Evolutionary conservation across 92 coral and sea anemone genomes (phyloP).

Genomic region (Nematostella vectensis): DNA sequence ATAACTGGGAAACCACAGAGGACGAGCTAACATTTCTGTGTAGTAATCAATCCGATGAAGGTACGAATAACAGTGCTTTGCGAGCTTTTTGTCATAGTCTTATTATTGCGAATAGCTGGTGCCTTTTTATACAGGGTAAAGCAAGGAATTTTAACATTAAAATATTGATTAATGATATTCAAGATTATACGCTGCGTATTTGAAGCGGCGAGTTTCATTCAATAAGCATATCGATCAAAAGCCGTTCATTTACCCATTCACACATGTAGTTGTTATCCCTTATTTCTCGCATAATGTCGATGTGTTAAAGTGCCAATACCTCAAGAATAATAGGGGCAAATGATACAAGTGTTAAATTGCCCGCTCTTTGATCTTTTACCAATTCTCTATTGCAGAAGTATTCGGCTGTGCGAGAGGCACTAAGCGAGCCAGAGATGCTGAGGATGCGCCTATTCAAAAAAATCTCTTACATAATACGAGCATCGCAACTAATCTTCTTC

Average conservation of each 20-base stretch:
- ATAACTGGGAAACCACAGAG: conserved; percentile 78
- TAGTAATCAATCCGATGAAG: conserved; percentile 59
- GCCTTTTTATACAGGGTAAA: conserved; percentile 4
- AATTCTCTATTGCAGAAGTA: conserved; percentile 5
- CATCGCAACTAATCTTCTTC: conserved; percentile 3
- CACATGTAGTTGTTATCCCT: no score
- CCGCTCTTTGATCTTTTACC: background rate
- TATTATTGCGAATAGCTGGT: background rate
- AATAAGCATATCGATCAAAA: no score
- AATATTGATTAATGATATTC: no score
- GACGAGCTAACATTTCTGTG: conserved; percentile 82
- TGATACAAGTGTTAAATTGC: background rate
- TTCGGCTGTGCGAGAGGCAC: conserved; percentile 18
- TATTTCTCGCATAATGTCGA: no score
- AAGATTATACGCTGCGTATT: no score
- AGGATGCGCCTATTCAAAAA: background rate
- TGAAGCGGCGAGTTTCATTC: no score
- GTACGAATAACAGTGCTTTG: no score
- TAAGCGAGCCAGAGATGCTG: conserved; percentile 17
- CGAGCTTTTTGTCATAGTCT: no score
- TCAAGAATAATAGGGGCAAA: no score
- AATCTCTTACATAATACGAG: background rate
- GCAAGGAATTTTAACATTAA: no score
- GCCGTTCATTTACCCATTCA: no score
- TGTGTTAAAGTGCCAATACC: no score